Base-by-base conservation (phyloP, 2,888 invertebrate species). In the Perdita meconis region DNA sequence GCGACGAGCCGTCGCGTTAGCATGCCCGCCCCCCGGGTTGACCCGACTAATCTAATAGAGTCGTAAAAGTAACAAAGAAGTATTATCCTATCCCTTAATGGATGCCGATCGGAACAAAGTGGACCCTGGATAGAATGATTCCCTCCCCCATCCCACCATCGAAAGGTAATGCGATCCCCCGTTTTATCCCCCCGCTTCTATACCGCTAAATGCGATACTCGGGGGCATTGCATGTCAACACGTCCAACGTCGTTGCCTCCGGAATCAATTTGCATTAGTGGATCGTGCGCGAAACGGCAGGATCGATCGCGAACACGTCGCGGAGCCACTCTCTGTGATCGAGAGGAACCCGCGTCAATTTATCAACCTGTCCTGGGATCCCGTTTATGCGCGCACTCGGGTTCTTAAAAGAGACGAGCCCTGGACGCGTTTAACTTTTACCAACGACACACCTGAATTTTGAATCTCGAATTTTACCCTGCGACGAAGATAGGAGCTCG, bases 211-310 rank as follows among this genome's bases (percentile, higher is more conserved):
- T 34, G 67, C 71, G 59, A 70, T 67, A 63, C 78, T 63, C 76
- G 44, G 6, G 70, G 55, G 76, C 44, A 70, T 67, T 57, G 70
- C 77, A 63, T 76, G 78, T 78, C 78, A 78, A 78, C 76, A 59
- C 50, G 34, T 75, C 42, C 59, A 36, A 63, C 51, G 59, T 60
- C 78, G 57, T 61, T 59, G 42, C 61, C 51, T 70, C 70, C 47
- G 47, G 66, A 78, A 67, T 70, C 78, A 78, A 78, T 78, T 30
- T 78, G 66, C 76, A 78, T 78, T 76, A 78, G 70, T 26, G 69
- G 57, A 60, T 70, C 57, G 65, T 67, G 61, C 42, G 66, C 66
- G 61, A 75, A 75, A 63, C 50, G 61, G 61, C 66, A n/a, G 51
- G 50, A 56, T 71, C 70, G 65, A 76, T 63, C 19, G 78, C 34